Conservation (phyloP, 2,113 vertebrate genomes). For the Colinus virginianus region DNA sequence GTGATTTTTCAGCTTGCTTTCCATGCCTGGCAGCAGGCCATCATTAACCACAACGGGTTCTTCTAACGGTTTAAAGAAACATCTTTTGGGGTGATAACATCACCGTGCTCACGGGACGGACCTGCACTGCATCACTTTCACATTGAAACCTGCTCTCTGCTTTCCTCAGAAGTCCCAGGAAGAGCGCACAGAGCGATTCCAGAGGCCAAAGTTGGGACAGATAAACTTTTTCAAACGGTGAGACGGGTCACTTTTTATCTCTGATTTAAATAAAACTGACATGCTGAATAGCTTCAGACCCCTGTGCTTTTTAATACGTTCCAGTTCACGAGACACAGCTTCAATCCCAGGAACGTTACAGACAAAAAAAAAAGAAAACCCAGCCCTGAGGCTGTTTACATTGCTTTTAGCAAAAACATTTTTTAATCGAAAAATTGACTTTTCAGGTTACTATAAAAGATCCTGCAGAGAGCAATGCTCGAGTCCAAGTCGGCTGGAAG, state of each 20-base stretch:
- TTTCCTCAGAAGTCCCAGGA: neutral
- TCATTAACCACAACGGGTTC: neutral
- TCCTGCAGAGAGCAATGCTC: neutral
- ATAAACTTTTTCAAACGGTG: neutral
- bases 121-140: neutral
- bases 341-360: neutral
- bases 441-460: neutral
- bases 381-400: neutral
- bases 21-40: neutral
- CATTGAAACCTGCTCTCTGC: fast-evolving
- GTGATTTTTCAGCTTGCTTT: neutral
- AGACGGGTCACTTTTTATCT: neutral
- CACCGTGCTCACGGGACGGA: neutral
- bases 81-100: neutral
- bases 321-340: neutral
- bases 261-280: neutral
- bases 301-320: neutral
- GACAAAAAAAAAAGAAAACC: neutral
- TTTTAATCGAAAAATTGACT: neutral
- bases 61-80: neutral
- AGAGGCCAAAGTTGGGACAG: neutral
- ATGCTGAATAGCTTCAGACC: neutral
- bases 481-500: neutral
- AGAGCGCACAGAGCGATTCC: neutral
- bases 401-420: neutral